A percentile compares a stretch with the other conserved stretches of the same genome.
Evolutionary conservation across 2,888 invertebrate genomes (phyloP).

Genomic region (Drosophila ochracea): DNA sequence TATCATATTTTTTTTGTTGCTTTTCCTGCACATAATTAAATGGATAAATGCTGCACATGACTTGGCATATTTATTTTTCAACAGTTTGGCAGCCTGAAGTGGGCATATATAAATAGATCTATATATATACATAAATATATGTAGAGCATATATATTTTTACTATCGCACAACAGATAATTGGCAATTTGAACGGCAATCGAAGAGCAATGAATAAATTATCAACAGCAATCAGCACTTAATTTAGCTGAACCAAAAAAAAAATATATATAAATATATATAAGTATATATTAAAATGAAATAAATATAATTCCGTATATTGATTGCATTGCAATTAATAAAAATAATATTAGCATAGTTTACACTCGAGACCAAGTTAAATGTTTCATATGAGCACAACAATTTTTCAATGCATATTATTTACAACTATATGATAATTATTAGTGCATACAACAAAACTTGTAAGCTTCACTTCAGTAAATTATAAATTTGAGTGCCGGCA

Average conservation of each 20-base stretch:
- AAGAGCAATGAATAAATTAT: slow-evolving; percentile 42
- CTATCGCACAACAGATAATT: slow-evolving; percentile 44
- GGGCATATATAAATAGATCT: background rate
- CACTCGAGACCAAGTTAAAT: slow-evolving; percentile 37
- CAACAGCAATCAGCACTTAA: slow-evolving; percentile 41
- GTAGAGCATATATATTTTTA: background rate
- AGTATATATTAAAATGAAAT: background rate
- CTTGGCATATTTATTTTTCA: slow-evolving; percentile 51
- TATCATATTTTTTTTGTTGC: slow-evolving; percentile 7
- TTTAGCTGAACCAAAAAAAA: slow-evolving; percentile 21
- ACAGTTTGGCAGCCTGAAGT: slow-evolving; percentile 9
- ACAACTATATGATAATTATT: background rate
- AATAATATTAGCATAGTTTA: slow-evolving; percentile 32
- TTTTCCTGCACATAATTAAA: slow-evolving; percentile 64
- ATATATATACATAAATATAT: background rate
- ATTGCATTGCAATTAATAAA: slow-evolving; percentile 30
- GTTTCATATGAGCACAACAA: background rate
- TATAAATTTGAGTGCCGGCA: background rate
- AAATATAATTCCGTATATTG: background rate
- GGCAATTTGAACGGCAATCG: slow-evolving; percentile 40
- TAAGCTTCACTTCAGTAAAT: background rate
- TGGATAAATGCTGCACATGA: slow-evolving; percentile 69
- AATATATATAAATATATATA: background rate
- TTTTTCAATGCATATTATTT: background rate
- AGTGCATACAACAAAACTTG: background rate